phyloP scores from a whole-genome alignment of 2,113 vertebrate genomes.

The Platanista minor region DNA sequence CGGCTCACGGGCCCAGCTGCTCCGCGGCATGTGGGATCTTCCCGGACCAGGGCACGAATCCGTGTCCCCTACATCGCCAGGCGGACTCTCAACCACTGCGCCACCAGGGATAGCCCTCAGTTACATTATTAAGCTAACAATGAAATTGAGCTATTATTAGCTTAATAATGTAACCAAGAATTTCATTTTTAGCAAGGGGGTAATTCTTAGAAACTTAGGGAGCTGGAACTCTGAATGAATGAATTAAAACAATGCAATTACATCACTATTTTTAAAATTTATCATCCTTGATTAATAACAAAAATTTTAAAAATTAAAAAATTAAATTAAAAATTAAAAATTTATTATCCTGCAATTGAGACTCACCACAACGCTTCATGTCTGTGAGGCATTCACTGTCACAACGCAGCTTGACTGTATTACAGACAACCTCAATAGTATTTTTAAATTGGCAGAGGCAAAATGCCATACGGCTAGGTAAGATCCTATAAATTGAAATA shows the following conservation, averaged over 20 bases:
- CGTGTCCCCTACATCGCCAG: no score
- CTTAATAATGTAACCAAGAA: no score
- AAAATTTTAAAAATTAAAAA: not conserved
- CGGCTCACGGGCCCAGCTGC: no score
- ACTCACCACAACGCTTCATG: constrained; percentile 46
- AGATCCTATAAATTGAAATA: constrained; percentile 56
- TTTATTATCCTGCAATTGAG: not conserved
- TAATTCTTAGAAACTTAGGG: no score
- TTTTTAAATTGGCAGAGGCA: constrained; percentile 72
- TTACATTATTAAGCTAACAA: no score
- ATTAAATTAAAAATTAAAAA: not conserved
- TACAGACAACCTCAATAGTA: constrained; percentile 5
- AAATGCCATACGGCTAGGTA: constrained; percentile 55
- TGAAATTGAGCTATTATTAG: no score
- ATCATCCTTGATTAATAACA: not conserved
- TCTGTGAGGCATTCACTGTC: constrained; percentile 29
- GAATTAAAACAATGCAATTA: not conserved
- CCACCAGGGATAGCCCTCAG: no score
- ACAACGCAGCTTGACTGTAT: constrained; percentile 66
- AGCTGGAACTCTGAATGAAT: not conserved
- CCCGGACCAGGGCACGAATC: no score
- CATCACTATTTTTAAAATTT: not conserved
- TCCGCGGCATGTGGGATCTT: no score
- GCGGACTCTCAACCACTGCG: no score
- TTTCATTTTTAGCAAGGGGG: no score